phyloP scores from a whole-genome alignment of 2,797 vertebrate species.

The Mycteria americana region DNA sequence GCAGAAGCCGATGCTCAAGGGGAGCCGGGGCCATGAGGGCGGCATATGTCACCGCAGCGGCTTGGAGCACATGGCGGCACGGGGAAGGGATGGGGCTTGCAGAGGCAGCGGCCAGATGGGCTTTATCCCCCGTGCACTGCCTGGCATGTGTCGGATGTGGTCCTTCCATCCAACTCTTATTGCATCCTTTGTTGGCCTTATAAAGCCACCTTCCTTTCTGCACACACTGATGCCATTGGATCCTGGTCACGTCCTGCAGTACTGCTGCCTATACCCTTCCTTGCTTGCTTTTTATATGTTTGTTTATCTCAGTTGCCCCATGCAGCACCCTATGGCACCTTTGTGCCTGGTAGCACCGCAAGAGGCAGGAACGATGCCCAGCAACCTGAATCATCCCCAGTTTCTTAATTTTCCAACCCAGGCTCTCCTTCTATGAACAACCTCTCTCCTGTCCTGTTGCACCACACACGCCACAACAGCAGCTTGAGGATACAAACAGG shows the following conservation, averaged over 20 bases:
- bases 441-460: neutral
- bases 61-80: neutral
- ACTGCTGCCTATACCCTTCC: neutral
- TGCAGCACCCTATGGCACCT: neutral
- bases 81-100: neutral
- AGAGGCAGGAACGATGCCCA: neutral
- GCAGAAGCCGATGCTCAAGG: neutral
- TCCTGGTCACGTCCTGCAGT: fast-evolving
- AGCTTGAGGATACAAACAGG: neutral
- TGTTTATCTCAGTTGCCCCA: neutral
- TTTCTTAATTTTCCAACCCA: neutral
- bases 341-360: neutral
- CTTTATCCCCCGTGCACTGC: neutral
- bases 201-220: neutral
- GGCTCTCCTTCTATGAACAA: neutral
- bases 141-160: fast-evolving
- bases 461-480: fast-evolving
- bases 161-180: neutral
- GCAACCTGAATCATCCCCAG: neutral
- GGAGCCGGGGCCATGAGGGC: neutral
- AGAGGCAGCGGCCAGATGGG: neutral
- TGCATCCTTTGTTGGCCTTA: neutral
- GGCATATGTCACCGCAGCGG: neutral
- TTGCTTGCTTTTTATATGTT: neutral
- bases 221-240: fast-evolving